Percentiles rank a stretch among this genome's conserved stretches.
Conservation (phyloP, 2,113 vertebrate genomes). For the Paraplagusia blochii region DNA sequence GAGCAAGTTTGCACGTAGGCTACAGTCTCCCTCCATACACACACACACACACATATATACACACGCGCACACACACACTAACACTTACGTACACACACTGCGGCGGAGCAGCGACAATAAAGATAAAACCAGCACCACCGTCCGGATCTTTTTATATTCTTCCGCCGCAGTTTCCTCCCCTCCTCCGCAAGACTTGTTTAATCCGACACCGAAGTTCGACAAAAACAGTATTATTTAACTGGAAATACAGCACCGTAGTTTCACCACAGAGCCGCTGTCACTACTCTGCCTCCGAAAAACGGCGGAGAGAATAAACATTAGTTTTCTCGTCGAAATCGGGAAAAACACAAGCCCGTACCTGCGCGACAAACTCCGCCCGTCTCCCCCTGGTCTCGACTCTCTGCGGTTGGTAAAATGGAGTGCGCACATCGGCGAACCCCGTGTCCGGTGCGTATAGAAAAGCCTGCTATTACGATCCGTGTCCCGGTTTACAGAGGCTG, state of each 20-base stretch:
- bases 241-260: no score
- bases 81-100: slow-evolving; percentile 40
- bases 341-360: slow-evolving; percentile 52
- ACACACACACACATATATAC: slow-evolving; percentile 25
- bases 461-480: slow-evolving; percentile 30
- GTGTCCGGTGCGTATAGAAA: slow-evolving; percentile 26
- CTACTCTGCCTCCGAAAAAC: neutral
- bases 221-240: no score
- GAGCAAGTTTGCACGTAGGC: slow-evolving; percentile 76
- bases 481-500: slow-evolving; percentile 31
- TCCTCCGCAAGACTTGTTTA: slow-evolving; percentile 1
- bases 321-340: slow-evolving; percentile 2
- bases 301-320: neutral
- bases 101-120: slow-evolving; percentile 50
- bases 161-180: neutral
- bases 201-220: neutral
- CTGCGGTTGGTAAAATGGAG: slow-evolving; percentile 55
- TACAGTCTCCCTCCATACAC: slow-evolving; percentile 39
- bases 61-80: slow-evolving; percentile 38
- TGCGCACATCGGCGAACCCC: slow-evolving; percentile 60
- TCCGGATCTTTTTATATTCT: slow-evolving; percentile 4
- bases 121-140: slow-evolving; percentile 24
- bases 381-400: slow-evolving; percentile 45
- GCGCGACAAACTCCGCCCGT: slow-evolving; percentile 48
- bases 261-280: no score